These are phyloP conservation scores for Anarrhichthys ocellatus DNA, from an alignment of 2,113 vertebrate species.

Conservation along the genomic window DNA sequence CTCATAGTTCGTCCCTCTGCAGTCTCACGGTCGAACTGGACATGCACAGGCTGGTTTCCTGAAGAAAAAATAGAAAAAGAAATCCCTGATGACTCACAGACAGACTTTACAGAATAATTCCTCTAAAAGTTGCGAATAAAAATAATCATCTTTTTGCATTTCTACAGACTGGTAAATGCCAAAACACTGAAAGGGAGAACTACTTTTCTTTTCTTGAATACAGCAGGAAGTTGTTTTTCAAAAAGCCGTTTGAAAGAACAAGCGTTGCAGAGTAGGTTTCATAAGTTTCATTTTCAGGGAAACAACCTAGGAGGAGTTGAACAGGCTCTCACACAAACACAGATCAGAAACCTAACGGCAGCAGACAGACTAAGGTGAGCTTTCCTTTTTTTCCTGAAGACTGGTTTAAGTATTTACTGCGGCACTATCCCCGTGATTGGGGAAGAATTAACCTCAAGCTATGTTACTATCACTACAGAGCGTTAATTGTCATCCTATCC, in stretches of 20 bases:
- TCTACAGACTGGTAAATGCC: background rate
- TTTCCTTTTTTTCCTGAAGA: background rate
- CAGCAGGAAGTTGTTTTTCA: too few species aligned
- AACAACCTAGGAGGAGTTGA: background rate
- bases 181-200: background rate
- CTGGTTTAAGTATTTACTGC: background rate
- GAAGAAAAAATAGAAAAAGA: too few species aligned
- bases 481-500: background rate
- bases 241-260: background rate
- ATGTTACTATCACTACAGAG: background rate
- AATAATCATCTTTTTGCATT: background rate
- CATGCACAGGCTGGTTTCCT: background rate
- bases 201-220: background rate
- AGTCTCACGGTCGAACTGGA: background rate
- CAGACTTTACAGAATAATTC: background rate
- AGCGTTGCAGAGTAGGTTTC: background rate
- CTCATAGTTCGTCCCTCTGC: background rate
- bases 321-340: background rate
- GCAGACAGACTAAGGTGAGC: background rate
- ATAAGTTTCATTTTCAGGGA: background rate
- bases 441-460: background rate
- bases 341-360: background rate
- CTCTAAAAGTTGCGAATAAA: background rate
- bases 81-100: background rate
- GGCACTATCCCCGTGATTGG: background rate